phyloP scores from a whole-genome alignment of 2,113 vertebrate species.

The Microtus montanus region DNA sequence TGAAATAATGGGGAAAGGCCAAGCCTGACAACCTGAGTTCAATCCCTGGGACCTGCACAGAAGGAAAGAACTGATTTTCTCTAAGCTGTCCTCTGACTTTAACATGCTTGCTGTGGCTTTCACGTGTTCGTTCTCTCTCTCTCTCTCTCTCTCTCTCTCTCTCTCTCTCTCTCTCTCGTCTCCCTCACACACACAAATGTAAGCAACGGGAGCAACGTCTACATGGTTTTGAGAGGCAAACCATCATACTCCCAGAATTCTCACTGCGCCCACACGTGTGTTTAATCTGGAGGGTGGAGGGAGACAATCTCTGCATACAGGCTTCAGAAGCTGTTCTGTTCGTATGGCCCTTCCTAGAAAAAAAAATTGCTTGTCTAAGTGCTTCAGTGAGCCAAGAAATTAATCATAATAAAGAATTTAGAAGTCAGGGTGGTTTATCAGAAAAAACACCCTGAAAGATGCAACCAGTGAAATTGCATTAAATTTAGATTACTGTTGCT shows the following conservation, averaged over 20 bases:
- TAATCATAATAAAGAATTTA: slow-evolving; percentile 74
- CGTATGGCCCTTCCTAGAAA: slow-evolving; percentile 16
- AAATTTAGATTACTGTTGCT: slow-evolving; percentile 62
- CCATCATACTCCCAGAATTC: slow-evolving; percentile 5
- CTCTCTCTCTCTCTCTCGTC: neutral
- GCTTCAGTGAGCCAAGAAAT: slow-evolving; percentile 76
- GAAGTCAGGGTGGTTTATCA: slow-evolving; percentile 71
- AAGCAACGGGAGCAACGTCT: neutral
- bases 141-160: neutral
- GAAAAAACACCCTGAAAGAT: slow-evolving; percentile 65
- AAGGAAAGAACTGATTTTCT: neutral
- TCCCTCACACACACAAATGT: neutral
- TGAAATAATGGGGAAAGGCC: neutral
- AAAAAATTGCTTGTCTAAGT: slow-evolving; percentile 62
- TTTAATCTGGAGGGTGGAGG: neutral
- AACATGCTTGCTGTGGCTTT: too few relatives aligned
- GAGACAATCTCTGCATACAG: neutral
- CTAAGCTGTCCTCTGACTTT: too few relatives aligned
- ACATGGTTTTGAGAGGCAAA: neutral
- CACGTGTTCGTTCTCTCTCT: neutral
- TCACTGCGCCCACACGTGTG: neutral
- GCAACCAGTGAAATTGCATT: slow-evolving; percentile 60
- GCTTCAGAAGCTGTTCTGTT: neutral
- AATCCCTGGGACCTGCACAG: neutral
- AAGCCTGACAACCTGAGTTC: neutral